Evolutionary conservation across 2,797 vertebrate species (phyloP).

Genomic region (Pseudocheirus occidentalis): DNA sequence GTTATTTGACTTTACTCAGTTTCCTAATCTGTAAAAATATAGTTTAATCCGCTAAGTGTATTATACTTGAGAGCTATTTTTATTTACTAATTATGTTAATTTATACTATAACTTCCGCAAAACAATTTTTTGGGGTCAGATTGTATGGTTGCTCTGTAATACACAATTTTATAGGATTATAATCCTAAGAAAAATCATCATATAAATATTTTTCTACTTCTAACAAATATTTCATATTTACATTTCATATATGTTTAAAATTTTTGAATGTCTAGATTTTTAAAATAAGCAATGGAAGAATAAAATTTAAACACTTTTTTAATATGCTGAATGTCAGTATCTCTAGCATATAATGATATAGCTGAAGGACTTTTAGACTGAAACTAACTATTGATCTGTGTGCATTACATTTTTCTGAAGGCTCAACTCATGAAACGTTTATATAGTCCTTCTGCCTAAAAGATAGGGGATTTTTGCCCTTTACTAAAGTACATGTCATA

Average conservation of each 20-base stretch:
- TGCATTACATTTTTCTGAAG: conserved; percentile 69
- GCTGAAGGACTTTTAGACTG: conserved; percentile 60
- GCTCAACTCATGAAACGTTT: conserved; percentile 66
- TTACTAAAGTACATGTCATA: conserved; percentile 54
- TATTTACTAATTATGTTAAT: too few relatives aligned
- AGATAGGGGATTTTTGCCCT: conserved; percentile 60
- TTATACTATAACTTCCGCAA: too few relatives aligned
- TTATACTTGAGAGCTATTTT: too few relatives aligned
- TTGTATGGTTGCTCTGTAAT: too few relatives aligned
- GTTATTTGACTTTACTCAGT: too few relatives aligned
- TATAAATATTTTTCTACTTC: conserved; percentile 5
- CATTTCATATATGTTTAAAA: conserved; percentile 17
- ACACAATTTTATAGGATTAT: background rate
- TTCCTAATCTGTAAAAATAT: too few relatives aligned
- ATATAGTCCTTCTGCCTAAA: conserved; percentile 70
- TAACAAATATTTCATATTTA: conserved; percentile 24
- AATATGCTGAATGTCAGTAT: conserved; percentile 59
- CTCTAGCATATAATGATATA: conserved; percentile 55
- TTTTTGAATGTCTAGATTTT: conserved; percentile 24
- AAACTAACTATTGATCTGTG: conserved; percentile 71
- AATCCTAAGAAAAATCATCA: background rate
- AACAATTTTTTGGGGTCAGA: too few relatives aligned
- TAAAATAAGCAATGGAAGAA: conserved; percentile 39
- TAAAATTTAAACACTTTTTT: conserved; percentile 22
- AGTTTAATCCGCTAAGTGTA: too few relatives aligned